Percentiles rank a stretch among this genome's conserved stretches.
These are phyloP conservation scores for Lutraria lutraria DNA, from an alignment of 2,888 invertebrate genomes.

Conservation along the genomic window DNA sequence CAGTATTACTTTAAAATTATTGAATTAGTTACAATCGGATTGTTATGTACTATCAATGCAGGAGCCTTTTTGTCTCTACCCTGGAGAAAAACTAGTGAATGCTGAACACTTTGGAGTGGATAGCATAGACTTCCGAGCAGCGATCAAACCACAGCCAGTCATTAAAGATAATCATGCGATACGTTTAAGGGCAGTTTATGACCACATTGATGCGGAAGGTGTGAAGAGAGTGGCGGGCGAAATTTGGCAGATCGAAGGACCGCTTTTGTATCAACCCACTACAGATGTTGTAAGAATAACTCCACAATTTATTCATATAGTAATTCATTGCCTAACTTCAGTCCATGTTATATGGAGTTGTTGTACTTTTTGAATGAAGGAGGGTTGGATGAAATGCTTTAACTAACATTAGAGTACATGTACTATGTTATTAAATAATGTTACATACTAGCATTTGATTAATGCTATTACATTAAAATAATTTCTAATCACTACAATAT, in stretches of 20 bases:
- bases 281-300: slow-evolving; percentile 74
- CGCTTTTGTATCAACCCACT: slow-evolving; percentile 80
- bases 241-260: slow-evolving; percentile 83
- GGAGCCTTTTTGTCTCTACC: slow-evolving; percentile 85
- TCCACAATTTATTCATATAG: neutral
- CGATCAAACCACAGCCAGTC: slow-evolving; percentile 79
- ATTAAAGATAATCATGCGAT: slow-evolving; percentile 79
- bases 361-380: no score
- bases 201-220: slow-evolving; percentile 76
- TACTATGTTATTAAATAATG: neutral
- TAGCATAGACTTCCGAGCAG: slow-evolving; percentile 65
- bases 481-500: no score
- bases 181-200: slow-evolving; percentile 75
- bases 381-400: no score
- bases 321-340: neutral
- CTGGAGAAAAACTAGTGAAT: slow-evolving; percentile 83
- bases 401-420: no score
- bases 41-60: slow-evolving; percentile 50
- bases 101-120: slow-evolving; percentile 71
- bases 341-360: no score
- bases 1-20: no score
- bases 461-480: no score
- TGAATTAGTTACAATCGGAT: no score
- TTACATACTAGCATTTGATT: no score
- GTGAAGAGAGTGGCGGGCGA: slow-evolving; percentile 77